Evolutionary conservation across 2,888 invertebrate species (phyloP), one percentile per base, ranked within the genome.

Genomic region (Junonia oenone): DNA sequence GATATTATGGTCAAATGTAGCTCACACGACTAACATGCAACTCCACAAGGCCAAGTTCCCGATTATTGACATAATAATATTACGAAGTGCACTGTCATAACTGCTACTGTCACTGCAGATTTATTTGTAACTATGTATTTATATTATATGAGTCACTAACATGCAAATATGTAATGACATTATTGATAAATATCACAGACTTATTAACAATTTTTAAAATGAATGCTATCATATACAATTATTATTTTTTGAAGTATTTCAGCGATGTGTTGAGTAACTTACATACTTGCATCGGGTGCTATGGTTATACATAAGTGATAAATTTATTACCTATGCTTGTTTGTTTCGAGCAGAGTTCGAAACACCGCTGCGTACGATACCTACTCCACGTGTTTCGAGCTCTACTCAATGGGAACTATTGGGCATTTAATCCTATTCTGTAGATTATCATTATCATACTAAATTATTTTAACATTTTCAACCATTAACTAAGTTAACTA

Each of bases 1-100:
- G 80, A 82, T 80, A 75, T 78, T 51, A 75, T 78, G 79, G 78
- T 73, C 76, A 76, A 72, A 75, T 81, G 84, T 83, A 87, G 85
- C 81, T 89, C 83, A 89, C 88, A 89, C 77, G 75, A 91, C 90
- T 90, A 90, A 90, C 89, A 82, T 74, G 83, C 86, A 83, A 83
- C 86, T 90, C 91, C 90, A 90, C 91, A 90, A 91, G 91, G 91
- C 90, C 91, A 90, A 89, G 90, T 87, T 79, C 86, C 90, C 81
- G 80, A 83, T 82, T 86, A 80, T 83, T 81, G 69, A 81, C 74
- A 80, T 83, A 87, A 87, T 83, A 83, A 73, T n/a, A n/a, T 80
- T 82, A 73, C 73, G 79, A 85, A 83, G 79, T 84, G 90, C 90
- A 89, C 90, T 81, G 77, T 83, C 87, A 88, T 89, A 88, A 88